phyloP scores from a whole-genome alignment of 2,113 vertebrate genomes.

The Lonchura striata region DNA sequence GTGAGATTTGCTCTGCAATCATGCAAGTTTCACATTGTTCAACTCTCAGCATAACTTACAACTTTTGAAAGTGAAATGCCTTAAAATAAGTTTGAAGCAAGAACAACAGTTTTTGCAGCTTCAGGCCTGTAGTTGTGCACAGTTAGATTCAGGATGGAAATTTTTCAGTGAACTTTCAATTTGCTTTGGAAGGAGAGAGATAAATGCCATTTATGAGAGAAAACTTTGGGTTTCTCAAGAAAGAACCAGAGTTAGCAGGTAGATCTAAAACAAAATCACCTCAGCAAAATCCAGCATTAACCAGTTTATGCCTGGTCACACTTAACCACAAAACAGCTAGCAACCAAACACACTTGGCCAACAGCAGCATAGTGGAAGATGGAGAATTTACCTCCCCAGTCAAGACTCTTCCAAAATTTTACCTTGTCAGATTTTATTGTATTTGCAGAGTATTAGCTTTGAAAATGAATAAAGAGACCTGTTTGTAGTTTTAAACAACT shows the following conservation, averaged over 20 bases:
- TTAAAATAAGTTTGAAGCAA: not conserved
- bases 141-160: not conserved
- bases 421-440: constrained; percentile 85
- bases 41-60: not conserved
- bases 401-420: not conserved
- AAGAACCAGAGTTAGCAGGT: not conserved
- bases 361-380: not conserved
- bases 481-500: constrained; percentile 94
- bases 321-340: not conserved
- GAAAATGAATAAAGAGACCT: constrained; percentile 89
- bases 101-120: not conserved
- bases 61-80: not conserved
- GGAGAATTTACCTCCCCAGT: not conserved
- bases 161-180: not conserved
- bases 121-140: not conserved
- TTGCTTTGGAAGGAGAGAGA: not conserved
- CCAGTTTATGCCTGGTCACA: not conserved
- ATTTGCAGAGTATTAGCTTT: constrained; percentile 90
- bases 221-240: not conserved
- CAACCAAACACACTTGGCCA: not conserved
- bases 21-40: not conserved
- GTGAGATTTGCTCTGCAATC: not conserved
- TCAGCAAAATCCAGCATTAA: not conserved
- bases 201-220: not conserved
- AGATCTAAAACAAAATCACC: not conserved